Percentiles rank a stretch among this genome's conserved stretches.
Conservation (phyloP, 2,888 invertebrate species). For the Megastigmus dorsalis region DNA sequence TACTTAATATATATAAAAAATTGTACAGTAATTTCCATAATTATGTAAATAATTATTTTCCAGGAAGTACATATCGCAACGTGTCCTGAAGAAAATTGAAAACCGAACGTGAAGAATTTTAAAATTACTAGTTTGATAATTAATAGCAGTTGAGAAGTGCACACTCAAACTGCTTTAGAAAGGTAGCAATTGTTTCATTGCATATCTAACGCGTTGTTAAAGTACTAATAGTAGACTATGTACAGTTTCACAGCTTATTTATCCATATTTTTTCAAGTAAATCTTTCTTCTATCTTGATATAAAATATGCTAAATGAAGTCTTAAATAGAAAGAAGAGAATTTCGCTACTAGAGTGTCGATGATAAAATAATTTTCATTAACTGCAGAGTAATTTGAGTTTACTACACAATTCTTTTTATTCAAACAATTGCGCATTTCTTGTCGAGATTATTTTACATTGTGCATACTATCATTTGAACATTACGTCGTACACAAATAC, state of each 20-base stretch:
- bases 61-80: neutral
- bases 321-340: neutral
- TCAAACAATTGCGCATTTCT: too few species aligned
- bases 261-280: neutral
- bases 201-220: constrained; percentile 2
- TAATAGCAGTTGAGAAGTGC: neutral
- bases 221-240: neutral
- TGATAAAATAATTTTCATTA: too few species aligned
- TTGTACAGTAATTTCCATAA: neutral
- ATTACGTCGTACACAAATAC: too few species aligned
- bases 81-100: neutral
- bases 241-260: neutral
- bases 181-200: constrained; percentile 11
- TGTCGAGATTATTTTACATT: too few species aligned
- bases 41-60: too few species aligned
- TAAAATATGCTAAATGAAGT: too few species aligned
- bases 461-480: too few species aligned
- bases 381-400: too few species aligned
- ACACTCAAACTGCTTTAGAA: neutral
- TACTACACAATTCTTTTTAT: too few species aligned
- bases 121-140: constrained; percentile 6
- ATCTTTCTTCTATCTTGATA: too few species aligned
- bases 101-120: neutral
- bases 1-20: too few species aligned
- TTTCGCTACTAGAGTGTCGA: too few species aligned